Percentiles rank a stretch among this genome's conserved stretches.
These are phyloP conservation scores for Blastomussa wellsi DNA, from an alignment of 92 coral and sea anemone genomes.

Conservation along the genomic window DNA sequence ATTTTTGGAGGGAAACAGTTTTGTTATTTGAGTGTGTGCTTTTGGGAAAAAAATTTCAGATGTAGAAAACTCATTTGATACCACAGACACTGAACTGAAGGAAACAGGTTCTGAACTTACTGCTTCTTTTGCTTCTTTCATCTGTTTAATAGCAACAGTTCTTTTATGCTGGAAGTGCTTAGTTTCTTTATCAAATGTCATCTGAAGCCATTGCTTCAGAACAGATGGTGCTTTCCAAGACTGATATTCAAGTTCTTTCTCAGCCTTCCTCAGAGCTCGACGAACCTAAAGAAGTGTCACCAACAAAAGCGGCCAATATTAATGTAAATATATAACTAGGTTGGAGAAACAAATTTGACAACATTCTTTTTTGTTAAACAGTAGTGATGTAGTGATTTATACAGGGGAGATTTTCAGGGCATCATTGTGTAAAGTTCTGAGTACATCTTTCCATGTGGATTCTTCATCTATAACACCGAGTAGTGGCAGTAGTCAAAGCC, in stretches of 20 bases:
- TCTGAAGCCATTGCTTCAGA: slow-evolving; percentile 89
- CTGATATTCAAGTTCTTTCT: slow-evolving; percentile 85
- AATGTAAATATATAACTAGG: background rate
- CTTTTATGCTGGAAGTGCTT: slow-evolving; percentile 84
- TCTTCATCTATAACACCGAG: no score
- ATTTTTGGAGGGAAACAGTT: no score
- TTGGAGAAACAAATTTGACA: background rate
- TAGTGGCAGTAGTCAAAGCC: no score
- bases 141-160: slow-evolving; percentile 82
- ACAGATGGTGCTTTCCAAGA: slow-evolving; percentile 87
- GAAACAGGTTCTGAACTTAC: slow-evolving; percentile 53
- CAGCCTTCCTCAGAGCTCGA: slow-evolving; percentile 87
- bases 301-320: background rate
- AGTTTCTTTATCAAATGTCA: slow-evolving; percentile 88
- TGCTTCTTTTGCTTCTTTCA: slow-evolving; percentile 96
- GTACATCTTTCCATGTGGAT: no score
- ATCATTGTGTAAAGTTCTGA: no score
- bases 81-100: background rate
- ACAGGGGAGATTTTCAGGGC: no score
- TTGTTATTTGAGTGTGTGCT: no score
- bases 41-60: no score
- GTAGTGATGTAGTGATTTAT: no score
- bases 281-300: slow-evolving; percentile 65
- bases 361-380: background rate
- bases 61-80: no score